A percentile compares a stretch with the other conserved stretches of the same genome.
Evolutionary conservation across 2,797 vertebrate species (phyloP).

Genomic region (Bucorvus abyssinicus): DNA sequence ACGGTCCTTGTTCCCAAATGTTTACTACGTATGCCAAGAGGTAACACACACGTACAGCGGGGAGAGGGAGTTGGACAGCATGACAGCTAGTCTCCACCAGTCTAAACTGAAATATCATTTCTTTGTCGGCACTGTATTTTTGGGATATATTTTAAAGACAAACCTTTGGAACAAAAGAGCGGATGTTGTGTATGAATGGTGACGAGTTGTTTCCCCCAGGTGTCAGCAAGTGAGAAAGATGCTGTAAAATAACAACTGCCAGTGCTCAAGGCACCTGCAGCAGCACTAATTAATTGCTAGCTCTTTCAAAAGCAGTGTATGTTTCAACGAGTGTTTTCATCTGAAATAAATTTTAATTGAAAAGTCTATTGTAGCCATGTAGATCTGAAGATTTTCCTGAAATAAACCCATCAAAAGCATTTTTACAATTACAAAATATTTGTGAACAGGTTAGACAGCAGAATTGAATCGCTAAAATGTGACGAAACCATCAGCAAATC

Average conservation of each 20-base stretch:
- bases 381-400: background rate
- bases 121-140: background rate
- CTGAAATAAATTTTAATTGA: background rate
- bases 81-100: accelerated
- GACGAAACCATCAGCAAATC: background rate
- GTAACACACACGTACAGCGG: accelerated
- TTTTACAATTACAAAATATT: background rate
- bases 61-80: background rate
- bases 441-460: background rate
- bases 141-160: background rate
- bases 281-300: background rate
- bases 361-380: background rate
- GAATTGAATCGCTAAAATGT: background rate
- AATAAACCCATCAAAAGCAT: background rate
- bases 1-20: accelerated
- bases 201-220: background rate
- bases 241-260: background rate
- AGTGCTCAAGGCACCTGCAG: background rate
- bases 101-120: background rate
- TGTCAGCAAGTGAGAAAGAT: background rate
- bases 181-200: accelerated
- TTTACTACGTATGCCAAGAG: accelerated
- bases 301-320: background rate
- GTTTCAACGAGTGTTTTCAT: background rate
- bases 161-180: background rate